Evolutionary conservation across 2,113 vertebrate species (phyloP).

Genomic region (Tachysurus vachellii): DNA sequence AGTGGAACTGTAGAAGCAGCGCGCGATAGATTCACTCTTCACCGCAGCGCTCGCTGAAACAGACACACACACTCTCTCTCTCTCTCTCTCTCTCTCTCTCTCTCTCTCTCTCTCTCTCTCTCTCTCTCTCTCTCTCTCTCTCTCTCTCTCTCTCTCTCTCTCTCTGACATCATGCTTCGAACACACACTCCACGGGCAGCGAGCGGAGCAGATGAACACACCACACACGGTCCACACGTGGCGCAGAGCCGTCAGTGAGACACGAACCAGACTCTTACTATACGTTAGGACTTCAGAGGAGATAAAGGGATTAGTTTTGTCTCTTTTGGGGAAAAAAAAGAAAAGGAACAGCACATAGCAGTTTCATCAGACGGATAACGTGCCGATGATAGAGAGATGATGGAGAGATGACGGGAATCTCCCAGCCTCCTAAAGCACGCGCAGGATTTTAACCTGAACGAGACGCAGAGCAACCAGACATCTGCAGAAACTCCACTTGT

Average conservation of each 20-base stretch:
- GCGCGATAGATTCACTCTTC: constrained; percentile 75
- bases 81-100: background rate
- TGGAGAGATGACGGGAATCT: background rate
- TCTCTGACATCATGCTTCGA: constrained; percentile 23
- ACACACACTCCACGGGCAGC: constrained; percentile 13
- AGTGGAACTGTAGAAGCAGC: constrained; percentile 66
- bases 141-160: constrained; percentile 13
- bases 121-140: background rate
- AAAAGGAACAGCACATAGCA: background rate
- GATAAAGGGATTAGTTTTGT: background rate
- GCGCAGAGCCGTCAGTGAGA: background rate
- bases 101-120: background rate
- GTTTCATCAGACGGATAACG: background rate
- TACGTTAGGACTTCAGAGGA: background rate
- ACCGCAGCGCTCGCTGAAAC: constrained; percentile 1
- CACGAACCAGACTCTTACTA: background rate
- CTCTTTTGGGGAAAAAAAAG: background rate
- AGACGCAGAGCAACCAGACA: background rate
- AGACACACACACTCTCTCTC: background rate
- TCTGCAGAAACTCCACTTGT: constrained; percentile 16
- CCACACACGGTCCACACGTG: constrained; percentile 8
- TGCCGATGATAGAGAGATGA: background rate
- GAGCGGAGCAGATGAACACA: constrained; percentile 26
- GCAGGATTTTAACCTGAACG: background rate
- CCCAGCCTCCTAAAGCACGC: background rate